Base-by-base conservation (phyloP, 2,888 invertebrate genomes). In the Meiosimyza decipiens region DNA sequence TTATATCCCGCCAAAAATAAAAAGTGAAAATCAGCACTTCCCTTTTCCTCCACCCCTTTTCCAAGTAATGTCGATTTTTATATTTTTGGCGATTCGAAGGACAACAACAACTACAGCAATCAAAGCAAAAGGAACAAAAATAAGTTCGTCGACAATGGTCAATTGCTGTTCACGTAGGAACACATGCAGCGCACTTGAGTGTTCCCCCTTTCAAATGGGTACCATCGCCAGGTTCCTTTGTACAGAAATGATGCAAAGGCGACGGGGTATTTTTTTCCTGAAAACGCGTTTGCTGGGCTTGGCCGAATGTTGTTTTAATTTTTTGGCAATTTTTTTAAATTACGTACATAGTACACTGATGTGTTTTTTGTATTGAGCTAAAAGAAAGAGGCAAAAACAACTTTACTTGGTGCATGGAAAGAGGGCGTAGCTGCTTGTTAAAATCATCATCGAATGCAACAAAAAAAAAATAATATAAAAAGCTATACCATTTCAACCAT, bases 1-100 rank as follows among this genome's bases (percentile, higher is more conserved):
- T 70, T 33, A 16, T 18, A 28, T 22, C 18, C 57, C 62, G 69
- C 52, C 69, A 60, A 70, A 62, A 70, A 70, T 70, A 70, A 70
- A 68, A 70, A 70, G 69, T 60, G 62, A 70, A 70, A 70, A 70
- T 70, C 62, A 60, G 69, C 69, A 40, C 9, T 40, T 9, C 9
- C 40, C 40, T 40, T 40, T n/a, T 7, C 40, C 7, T 3, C 40
- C 0, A 1, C 40, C 9, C 40, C 40, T 40, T 40, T 9, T 40
- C 9, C 40, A 40, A 40, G 1, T 40, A 9, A 6, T 40, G 40
- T 40, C 40, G 9, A 40, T 40, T 40, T 40, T 40, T 40, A 40
- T 40, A 40, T 40, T 40, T 40, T 40, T 40, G 40, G 40, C 40
- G 9, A 40, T 40, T 40, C 40, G 40, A 40, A 40, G 40, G 40